Percentiles rank a stretch among this genome's conserved stretches.
phyloP scores from a whole-genome alignment of 2,797 vertebrate species.

The Percopsis omiscomaycus region DNA sequence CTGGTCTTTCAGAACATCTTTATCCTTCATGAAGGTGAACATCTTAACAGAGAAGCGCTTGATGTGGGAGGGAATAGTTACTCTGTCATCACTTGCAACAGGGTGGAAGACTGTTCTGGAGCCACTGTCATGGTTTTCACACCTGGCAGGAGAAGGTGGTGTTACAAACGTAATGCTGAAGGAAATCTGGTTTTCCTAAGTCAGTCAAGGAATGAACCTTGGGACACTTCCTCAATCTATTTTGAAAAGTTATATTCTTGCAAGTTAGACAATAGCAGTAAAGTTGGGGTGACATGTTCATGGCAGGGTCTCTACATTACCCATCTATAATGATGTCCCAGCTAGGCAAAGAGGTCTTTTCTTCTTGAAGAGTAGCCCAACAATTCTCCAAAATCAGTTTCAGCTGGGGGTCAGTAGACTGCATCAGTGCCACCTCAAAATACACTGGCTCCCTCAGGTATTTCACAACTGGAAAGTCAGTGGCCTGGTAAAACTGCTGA shows the following conservation, averaged over 20 bases:
- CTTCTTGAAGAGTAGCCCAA: constrained; percentile 72
- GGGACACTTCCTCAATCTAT: background rate
- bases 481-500: constrained; percentile 51
- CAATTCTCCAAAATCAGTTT: constrained; percentile 77
- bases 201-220: background rate
- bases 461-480: constrained; percentile 72
- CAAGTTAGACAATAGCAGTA: no score
- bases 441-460: constrained; percentile 70
- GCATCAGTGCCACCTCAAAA: constrained; percentile 74
- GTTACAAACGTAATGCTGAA: background rate
- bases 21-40: constrained; percentile 78
- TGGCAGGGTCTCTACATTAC: constrained; percentile 43
- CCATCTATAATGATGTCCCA: constrained; percentile 78
- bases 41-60: constrained; percentile 85
- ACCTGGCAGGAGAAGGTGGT: constrained; percentile 50
- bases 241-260: background rate
- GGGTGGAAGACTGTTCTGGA: constrained; percentile 62
- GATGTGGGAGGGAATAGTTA: constrained; percentile 72
- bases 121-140: constrained; percentile 65
- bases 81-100: constrained; percentile 38
- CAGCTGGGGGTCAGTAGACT: constrained; percentile 64
- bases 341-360: constrained; percentile 61
- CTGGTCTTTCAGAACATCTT: constrained; percentile 66
- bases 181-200: background rate
- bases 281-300: no score